Conservation (phyloP, 2,113 vertebrate species). For the Ascaphus truei region DNA sequence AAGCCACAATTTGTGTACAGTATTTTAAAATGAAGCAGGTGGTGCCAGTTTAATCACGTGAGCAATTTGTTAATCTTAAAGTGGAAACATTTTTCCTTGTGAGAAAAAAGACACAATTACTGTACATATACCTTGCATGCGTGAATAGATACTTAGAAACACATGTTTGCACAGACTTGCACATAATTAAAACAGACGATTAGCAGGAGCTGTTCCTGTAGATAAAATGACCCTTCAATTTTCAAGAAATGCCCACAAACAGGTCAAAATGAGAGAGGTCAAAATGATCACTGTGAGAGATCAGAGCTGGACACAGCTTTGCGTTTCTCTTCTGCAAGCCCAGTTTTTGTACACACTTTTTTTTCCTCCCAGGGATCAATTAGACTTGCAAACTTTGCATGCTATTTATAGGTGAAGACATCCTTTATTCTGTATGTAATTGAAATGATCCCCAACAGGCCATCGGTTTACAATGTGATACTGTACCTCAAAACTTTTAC, state of each 20-base stretch:
- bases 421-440: neutral
- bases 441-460: neutral
- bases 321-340: neutral
- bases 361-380: conserved; percentile 10
- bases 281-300: conserved; percentile 10
- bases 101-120: too few relatives aligned
- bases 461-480: neutral
- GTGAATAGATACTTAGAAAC: neutral
- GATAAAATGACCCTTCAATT: conserved; percentile 8
- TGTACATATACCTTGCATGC: too few relatives aligned
- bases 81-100: too few relatives aligned
- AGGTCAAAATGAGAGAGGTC: conserved; percentile 14
- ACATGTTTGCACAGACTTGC: neutral
- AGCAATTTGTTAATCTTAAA: too few relatives aligned
- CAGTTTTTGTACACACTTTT: neutral
- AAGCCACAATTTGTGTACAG: too few relatives aligned
- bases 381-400: neutral
- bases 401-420: conserved; percentile 10
- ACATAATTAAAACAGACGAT: conserved; percentile 13
- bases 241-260: conserved; percentile 21
- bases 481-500: neutral
- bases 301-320: conserved; percentile 2
- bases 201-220: neutral
- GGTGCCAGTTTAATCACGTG: too few relatives aligned
- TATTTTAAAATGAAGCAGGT: too few relatives aligned